Evolutionary conservation across 2,797 vertebrate genomes (phyloP).

Genomic region (Decapterus maruadsi): DNA sequence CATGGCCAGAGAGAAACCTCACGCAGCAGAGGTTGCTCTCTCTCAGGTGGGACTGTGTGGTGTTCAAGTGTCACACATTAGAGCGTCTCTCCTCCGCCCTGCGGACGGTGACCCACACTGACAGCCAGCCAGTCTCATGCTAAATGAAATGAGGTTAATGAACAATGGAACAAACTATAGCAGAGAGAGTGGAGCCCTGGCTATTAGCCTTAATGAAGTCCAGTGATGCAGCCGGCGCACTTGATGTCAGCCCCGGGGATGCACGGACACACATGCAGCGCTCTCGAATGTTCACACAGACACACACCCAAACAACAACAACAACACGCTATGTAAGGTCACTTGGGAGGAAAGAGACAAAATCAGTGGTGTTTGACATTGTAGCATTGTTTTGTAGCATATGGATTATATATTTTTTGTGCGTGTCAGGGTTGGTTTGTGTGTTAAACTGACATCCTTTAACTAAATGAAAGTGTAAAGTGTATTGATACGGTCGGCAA

Average conservation of each 20-base stretch:
- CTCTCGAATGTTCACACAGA: slow-evolving; percentile 36
- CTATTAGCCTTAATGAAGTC: slow-evolving; percentile 75
- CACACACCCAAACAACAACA: slow-evolving; percentile 26
- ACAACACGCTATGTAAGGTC: slow-evolving; percentile 31
- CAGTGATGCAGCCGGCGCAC: slow-evolving; percentile 65
- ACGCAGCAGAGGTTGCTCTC: background rate
- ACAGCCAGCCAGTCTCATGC: slow-evolving; percentile 27
- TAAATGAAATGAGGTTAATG: slow-evolving; percentile 68
- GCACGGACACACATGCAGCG: slow-evolving; percentile 37
- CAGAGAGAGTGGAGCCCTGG: slow-evolving; percentile 51
- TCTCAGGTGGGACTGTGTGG: background rate
- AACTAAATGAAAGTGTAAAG: slow-evolving; percentile 10
- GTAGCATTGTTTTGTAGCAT: background rate
- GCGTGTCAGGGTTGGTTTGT: slow-evolving; percentile 7
- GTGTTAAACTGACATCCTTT: background rate
- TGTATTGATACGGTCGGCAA: background rate
- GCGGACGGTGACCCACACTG: slow-evolving; percentile 26
- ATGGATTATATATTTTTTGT: background rate
- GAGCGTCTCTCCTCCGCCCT: background rate
- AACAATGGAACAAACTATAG: slow-evolving; percentile 67
- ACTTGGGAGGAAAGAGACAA: slow-evolving; percentile 9
- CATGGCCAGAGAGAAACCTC: too few relatives aligned
- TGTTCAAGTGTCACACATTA: background rate
- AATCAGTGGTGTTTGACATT: background rate
- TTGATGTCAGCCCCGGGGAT: slow-evolving; percentile 65